Base-by-base conservation (phyloP, 2,113 vertebrate genomes). In the Malurus melanocephalus region DNA sequence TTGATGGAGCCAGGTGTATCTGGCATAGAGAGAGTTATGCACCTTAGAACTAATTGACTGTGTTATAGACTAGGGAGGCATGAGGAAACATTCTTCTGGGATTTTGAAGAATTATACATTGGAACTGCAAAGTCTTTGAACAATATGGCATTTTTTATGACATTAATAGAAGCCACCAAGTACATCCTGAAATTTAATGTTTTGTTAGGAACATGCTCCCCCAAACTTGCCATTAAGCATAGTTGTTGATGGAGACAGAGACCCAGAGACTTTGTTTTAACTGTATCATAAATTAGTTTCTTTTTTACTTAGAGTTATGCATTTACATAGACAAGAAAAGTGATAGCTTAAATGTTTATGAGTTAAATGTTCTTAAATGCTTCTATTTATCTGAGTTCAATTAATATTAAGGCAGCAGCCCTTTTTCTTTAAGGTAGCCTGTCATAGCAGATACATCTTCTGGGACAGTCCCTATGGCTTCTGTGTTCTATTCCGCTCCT, bases 361-460 rank as follows among this genome's bases (percentile, higher is more conserved):
- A 52, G 15, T 45, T 68, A 83, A 81, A 27, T 38, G 19, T 4
- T 80, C 53, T 21, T 76, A 93, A 93, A 81, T 59, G 35, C 46
- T 89, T 94, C 88, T 68, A 55, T 57, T 94, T 80, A 87, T 81
- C 46, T 83, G 52, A 57, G 20, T 89, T 93, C 61, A 9, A 59
- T 56, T 95, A 72, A 19, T 52, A 78, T 32, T 72, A 88, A 67
- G 33, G 38, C 4, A 42, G 30, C 12, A 69, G 77, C 6, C 28
- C 89, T 79, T 95, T 92, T 62, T 73, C 62, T 94, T 76, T 92
- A 40, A 94, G 24, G 52, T 38, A 90, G 81, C 40, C 56, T 86
- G 72, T 93, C 82, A 90, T 67, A 92, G 66, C 71, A 66, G 71
- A 87, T 68, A 90, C 65, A 90, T 85, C 69, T 93, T 90, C 85